Percentiles rank a stretch among this genome's conserved stretches.
These are phyloP conservation scores for Limenitis camilla DNA, from an alignment of 2,888 invertebrate genomes.

Conservation along the genomic window DNA sequence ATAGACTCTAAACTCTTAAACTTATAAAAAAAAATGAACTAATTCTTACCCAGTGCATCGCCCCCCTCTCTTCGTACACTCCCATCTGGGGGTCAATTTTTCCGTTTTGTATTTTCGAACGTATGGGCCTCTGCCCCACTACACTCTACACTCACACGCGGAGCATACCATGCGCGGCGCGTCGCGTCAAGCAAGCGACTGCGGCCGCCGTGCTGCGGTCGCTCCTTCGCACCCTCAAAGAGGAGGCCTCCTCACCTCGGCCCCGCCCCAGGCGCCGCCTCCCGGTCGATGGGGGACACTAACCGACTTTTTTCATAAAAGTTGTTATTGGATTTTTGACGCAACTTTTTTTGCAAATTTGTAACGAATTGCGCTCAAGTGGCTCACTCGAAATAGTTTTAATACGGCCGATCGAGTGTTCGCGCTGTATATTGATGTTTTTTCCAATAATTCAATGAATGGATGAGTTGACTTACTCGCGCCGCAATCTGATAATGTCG, in stretches of 20 bases:
- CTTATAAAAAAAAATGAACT: too few relatives aligned
- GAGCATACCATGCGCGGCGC: constrained; percentile 53
- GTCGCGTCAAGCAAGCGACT: constrained; percentile 66
- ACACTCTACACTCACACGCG: constrained; percentile 63
- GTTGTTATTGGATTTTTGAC: constrained; percentile 44
- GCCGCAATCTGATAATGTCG: too few relatives aligned
- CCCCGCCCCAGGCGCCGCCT: constrained; percentile 36
- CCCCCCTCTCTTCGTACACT: constrained; percentile 92
- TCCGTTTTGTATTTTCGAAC: constrained; percentile 70
- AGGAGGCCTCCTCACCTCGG: constrained; percentile 40
- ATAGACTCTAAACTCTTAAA: too few relatives aligned
- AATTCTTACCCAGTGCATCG: constrained; percentile 97
- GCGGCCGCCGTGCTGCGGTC: constrained; percentile 23
- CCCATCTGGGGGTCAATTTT: constrained; percentile 86
- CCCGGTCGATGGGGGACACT: constrained; percentile 33
- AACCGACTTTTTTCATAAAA: constrained; percentile 34
- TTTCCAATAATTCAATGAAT: constrained; percentile 1
- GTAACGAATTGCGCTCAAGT: constrained; percentile 27
- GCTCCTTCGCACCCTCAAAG: constrained; percentile 32
- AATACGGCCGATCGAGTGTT: constrained; percentile 14
- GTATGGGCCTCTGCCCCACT: constrained; percentile 69
- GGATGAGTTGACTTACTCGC: neutral
- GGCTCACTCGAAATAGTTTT: constrained; percentile 25
- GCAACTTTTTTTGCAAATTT: constrained; percentile 29
- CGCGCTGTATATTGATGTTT: constrained; percentile 8